Percentiles rank a stretch among this genome's conserved stretches.
These are phyloP conservation scores for Microctonus brassicae DNA, from an alignment of 2,888 invertebrate species.

Conservation along the genomic window DNA sequence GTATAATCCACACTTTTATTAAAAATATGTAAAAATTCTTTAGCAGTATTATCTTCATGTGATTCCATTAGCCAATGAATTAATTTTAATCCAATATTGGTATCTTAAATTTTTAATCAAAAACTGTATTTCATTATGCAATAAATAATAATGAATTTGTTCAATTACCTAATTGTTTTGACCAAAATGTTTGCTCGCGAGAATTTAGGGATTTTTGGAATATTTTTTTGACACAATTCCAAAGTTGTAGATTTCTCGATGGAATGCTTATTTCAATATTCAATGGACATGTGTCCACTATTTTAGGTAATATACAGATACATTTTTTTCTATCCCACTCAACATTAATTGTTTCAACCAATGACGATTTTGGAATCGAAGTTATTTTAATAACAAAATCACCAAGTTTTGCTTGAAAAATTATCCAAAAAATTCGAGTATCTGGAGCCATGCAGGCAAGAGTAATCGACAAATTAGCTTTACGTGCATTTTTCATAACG, in stretches of 20 bases:
- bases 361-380: slow-evolving; percentile 44
- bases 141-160: not conserved
- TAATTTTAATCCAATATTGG: slow-evolving; percentile 57
- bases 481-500: slow-evolving; percentile 36
- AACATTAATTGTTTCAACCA: slow-evolving; percentile 46
- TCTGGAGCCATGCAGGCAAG: slow-evolving; percentile 54
- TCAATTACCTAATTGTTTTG: slow-evolving; percentile 48
- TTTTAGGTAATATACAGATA: slow-evolving; percentile 42
- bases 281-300: slow-evolving; percentile 45
- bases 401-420: slow-evolving; percentile 56
- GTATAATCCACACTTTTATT: slow-evolving; percentile 53
- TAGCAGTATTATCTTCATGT: slow-evolving; percentile 45
- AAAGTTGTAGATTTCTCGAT: slow-evolving; percentile 52
- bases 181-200: slow-evolving; percentile 59
- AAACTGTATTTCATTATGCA: not conserved
- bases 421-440: slow-evolving; percentile 54
- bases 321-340: slow-evolving; percentile 43
- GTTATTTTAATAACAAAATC: slow-evolving; percentile 60
- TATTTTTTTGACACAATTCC: slow-evolving; percentile 55
- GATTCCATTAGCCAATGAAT: slow-evolving; percentile 58
- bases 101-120: slow-evolving; percentile 41
- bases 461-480: slow-evolving; percentile 48
- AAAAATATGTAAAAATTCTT: slow-evolving; percentile 57
- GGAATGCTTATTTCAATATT: slow-evolving; percentile 48
- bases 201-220: slow-evolving; percentile 54